phyloP scores from a whole-genome alignment of 2,113 vertebrate species.

The Hystrix brachyura region DNA sequence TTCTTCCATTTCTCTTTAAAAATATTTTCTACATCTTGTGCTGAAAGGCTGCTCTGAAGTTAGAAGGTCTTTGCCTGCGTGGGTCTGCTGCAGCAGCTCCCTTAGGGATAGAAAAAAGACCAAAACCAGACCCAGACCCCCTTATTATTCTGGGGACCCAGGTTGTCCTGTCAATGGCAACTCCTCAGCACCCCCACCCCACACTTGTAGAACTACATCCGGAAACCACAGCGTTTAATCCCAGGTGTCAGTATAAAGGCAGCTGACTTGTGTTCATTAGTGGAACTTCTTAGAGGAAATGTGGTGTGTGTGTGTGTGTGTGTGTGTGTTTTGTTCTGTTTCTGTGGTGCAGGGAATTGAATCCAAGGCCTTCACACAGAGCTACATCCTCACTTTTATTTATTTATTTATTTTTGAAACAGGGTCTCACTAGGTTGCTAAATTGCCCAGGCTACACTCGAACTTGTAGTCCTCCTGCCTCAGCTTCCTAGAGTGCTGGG shows the following conservation, averaged over 20 bases:
- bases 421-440: background rate
- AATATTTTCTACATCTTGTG: slow-evolving; percentile 27
- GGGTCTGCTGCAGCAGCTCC: background rate
- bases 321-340: background rate
- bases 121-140: background rate
- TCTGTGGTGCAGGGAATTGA: background rate
- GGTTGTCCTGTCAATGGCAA: background rate
- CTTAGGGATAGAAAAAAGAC: background rate
- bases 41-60: background rate
- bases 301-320: background rate
- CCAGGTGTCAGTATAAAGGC: background rate
- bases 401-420: background rate
- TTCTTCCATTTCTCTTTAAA: slow-evolving; percentile 1
- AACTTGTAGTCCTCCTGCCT: background rate
- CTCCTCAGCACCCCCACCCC: background rate
- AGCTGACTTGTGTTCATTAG: background rate
- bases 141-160: background rate
- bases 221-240: background rate
- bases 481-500: background rate
- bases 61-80: background rate
- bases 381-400: too few relatives aligned
- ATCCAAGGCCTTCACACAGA: background rate
- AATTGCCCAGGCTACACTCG: background rate
- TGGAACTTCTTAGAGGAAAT: slow-evolving; percentile 10
- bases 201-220: background rate